Base-by-base conservation (phyloP, 2,888 invertebrate genomes). In the Mesorhabditis spiculigera region DNA sequence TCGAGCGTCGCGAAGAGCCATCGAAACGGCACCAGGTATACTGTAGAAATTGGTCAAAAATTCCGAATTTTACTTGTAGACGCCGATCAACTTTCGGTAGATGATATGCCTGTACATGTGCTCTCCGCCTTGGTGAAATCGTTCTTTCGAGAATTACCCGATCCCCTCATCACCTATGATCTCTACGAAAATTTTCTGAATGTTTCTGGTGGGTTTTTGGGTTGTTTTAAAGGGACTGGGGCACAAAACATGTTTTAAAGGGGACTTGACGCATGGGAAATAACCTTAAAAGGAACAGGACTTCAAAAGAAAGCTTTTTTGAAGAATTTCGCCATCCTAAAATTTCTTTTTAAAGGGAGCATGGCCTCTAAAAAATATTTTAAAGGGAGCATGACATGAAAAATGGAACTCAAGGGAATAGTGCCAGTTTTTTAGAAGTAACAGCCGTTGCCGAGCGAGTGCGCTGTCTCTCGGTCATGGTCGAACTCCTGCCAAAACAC, bases 111-210 rank as follows among this genome's bases (percentile, higher is more conserved):
- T 69, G 92, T 95, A 68, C 94, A 95, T 88, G 94, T 94, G 61
- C 88, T 94, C 71, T 92, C 94, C 0, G 93, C 93, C 58, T 92
- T 93, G 45, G 89, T 95, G 72, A 95, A 95, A 88, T 80, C 86
- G 89, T 94, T 94, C 89, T 91, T 95, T 87, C 90, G 94, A 61
- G 95, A 95, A 86, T 91, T 95, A 90, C 93, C 94, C 16, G 94
- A 95, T 87, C 95, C 95, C 41, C 88, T 95, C 79, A 89, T 95
- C 78, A 94, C 94, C 68, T 94, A 92, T 88, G 94, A 94, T 86
- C 91, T 93, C 75, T 95, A 95, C 87, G 94, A 95, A 87, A 94
- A 95, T 88, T 94, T 95, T 87, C 90, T 95, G 73, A 91, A 93
- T 77, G 93, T 93, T 63, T 91, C 94, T 4, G 89, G 88, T 87